Percentiles rank a stretch among this genome's conserved stretches.
phyloP scores from a whole-genome alignment of 2,888 invertebrate genomes.

The Netelia virgata region DNA sequence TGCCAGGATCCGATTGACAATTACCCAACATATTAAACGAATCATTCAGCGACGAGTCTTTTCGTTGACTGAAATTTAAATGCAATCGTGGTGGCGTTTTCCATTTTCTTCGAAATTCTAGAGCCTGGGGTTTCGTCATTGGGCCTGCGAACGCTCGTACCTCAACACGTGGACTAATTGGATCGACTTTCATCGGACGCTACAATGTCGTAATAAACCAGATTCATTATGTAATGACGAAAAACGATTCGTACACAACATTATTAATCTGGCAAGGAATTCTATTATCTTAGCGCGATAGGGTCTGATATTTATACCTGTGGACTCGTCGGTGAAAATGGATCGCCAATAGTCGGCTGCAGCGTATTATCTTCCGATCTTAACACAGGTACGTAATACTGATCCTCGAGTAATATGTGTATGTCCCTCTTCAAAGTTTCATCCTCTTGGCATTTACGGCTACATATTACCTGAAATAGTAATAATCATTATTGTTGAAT shows the following conservation, averaged over 20 bases:
- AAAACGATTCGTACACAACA: too few relatives aligned
- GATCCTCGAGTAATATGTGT: conserved; percentile 88
- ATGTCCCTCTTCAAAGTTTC: conserved; percentile 86
- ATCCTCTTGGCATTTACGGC: conserved; percentile 86
- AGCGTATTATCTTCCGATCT: conserved; percentile 91
- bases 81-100: conserved; percentile 91
- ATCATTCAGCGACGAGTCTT: conserved; percentile 66
- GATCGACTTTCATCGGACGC: conserved; percentile 88
- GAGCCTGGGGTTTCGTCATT: conserved; percentile 92
- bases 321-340: conserved; percentile 90
- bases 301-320: conserved; percentile 86
- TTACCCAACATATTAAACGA: conserved; percentile 58
- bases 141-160: conserved; percentile 96
- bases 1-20: conserved; percentile 47
- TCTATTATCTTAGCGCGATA: too few relatives aligned
- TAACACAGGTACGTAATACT: conserved; percentile 95
- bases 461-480: conserved; percentile 90
- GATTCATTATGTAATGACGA: neutral
- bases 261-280: too few relatives aligned
- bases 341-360: conserved; percentile 91
- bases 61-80: conserved; percentile 53
- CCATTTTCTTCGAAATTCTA: conserved; percentile 91
- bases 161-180: conserved; percentile 90
- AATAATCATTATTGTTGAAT: neutral
- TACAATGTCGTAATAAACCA: conserved; percentile 76